phyloP scores from a whole-genome alignment of 2,797 vertebrate species.

The Micromesistius poutassou region DNA sequence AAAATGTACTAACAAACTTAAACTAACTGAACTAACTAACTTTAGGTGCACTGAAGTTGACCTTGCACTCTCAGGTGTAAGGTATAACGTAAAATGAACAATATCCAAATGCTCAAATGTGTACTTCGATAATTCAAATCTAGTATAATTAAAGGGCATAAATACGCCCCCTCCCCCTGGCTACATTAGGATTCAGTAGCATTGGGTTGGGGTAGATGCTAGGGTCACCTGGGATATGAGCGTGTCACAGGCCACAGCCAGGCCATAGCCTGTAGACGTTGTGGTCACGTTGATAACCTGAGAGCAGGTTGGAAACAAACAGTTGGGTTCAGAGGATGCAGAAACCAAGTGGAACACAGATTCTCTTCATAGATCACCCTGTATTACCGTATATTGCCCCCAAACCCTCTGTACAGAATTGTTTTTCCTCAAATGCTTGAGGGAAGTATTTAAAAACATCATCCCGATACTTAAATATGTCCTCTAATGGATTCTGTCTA shows the following conservation, averaged over 20 bases:
- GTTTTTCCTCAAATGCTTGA: neutral
- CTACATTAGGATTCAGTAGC: neutral
- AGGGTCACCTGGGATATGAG: slow-evolving; percentile 84
- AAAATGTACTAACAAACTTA: neutral
- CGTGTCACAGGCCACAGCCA: slow-evolving; percentile 83
- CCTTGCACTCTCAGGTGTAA: neutral
- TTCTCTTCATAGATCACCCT: neutral
- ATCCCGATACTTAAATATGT: neutral
- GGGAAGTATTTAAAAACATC: no score
- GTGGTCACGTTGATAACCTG: slow-evolving; percentile 81
- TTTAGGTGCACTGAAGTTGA: no score
- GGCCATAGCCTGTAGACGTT: slow-evolving; percentile 75
- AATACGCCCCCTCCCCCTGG: no score
- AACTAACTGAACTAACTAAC: no score
- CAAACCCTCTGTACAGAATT: no score
- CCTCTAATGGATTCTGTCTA: neutral
- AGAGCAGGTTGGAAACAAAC: neutral
- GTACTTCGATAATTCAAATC: neutral
- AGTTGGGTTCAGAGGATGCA: slow-evolving; percentile 10
- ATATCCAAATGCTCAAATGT: neutral
- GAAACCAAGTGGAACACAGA: neutral
- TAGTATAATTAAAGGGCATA: neutral
- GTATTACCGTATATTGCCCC: neutral
- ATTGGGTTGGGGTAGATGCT: neutral
- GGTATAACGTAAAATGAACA: neutral